Base-by-base conservation (phyloP, 2,888 invertebrate genomes). In the Hybos culiciformis region DNA sequence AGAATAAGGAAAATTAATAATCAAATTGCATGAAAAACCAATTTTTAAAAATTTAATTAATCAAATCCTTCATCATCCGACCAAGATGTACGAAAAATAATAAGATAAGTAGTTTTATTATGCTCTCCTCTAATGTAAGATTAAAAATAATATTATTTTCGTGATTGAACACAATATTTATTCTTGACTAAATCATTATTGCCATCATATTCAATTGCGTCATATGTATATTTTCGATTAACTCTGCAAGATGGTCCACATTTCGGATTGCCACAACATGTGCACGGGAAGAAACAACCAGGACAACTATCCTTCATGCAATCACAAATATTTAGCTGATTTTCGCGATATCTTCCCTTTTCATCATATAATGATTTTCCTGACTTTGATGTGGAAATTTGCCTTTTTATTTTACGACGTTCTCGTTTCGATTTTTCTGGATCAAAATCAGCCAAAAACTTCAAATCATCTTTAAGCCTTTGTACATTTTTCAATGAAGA, bases 241-340 rank as follows among this genome's bases (percentile, higher is more conserved):
- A 71, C 69, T 52, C 86, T 80, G 70, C 90, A 90, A 41, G 85
- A 83, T 50, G 78, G 75, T 3, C 83, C 87, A 63, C 88, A 90
- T 60, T 84, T 85, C 19, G 65, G 65, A 0, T 84, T 84, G 17
- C 62, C 67, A 56, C 90, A 90, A 58, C 75, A 80, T 5, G 70
- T 60, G 55, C 87, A 88, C 2, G 80, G 78, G 56, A 80, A 84
- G 67, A 88, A 88, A 60, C 93, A 93, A 0, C 93, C 93, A 1
- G 75, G 70, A 54, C 93, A 93, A 11, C 70, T 68, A 31, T 71
- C 70, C 52, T 80, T 77, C 49, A 91, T 69, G 57, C 92, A 93
- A 60, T 93, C 93, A 54, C 93, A 93, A 11, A 86, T 56, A 64
- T 92, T 83, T 51, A 72, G 64, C 2, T 78, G 78, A 20, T 74